Percentiles rank a stretch among this genome's conserved stretches.
Evolutionary conservation across 2,797 vertebrate genomes (phyloP).

Genomic region (Syndactyla subalaris): DNA sequence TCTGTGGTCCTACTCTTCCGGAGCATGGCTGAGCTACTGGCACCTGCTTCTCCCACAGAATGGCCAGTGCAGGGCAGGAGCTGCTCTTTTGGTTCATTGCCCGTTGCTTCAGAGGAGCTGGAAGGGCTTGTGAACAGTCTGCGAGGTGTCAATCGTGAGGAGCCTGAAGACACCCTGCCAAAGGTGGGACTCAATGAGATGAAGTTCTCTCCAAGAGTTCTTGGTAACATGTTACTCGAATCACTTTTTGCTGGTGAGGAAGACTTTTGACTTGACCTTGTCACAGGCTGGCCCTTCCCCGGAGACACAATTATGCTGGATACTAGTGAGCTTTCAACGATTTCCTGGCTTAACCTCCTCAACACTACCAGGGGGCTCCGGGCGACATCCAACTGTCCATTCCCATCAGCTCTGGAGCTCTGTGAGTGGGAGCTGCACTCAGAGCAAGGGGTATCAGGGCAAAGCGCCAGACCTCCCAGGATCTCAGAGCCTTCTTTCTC

Average conservation of each 20-base stretch:
- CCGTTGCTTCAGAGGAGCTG: constrained; percentile 47
- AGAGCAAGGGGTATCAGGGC: constrained; percentile 66
- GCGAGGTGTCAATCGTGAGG: constrained; percentile 69
- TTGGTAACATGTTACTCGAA: constrained; percentile 44
- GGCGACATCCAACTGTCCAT: constrained; percentile 57
- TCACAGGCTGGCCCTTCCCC: constrained; percentile 77
- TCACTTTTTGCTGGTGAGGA: constrained; percentile 63
- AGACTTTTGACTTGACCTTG: constrained; percentile 72
- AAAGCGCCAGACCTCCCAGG: constrained; percentile 59
- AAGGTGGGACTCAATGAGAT: constrained; percentile 77
- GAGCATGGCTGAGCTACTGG: constrained; percentile 49
- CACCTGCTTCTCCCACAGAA: constrained; percentile 46
- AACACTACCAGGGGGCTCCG: constrained; percentile 75
- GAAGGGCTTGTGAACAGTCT: constrained; percentile 69
- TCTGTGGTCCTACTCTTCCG: not conserved
- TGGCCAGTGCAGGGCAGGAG: constrained; percentile 59
- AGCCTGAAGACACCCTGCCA: constrained; percentile 66
- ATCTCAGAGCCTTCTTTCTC: constrained; percentile 58
- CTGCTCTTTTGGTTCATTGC: constrained; percentile 63
- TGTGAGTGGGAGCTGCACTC: constrained; percentile 53
- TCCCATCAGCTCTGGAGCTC: constrained; percentile 55
- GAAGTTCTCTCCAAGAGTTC: constrained; percentile 23
- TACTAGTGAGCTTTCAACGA: constrained; percentile 78
- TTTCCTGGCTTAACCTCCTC: constrained; percentile 80
- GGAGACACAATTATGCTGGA: constrained; percentile 74